Conservation (phyloP, 1,140 invertebrate species). For the Pogonus chalceus region DNA sequence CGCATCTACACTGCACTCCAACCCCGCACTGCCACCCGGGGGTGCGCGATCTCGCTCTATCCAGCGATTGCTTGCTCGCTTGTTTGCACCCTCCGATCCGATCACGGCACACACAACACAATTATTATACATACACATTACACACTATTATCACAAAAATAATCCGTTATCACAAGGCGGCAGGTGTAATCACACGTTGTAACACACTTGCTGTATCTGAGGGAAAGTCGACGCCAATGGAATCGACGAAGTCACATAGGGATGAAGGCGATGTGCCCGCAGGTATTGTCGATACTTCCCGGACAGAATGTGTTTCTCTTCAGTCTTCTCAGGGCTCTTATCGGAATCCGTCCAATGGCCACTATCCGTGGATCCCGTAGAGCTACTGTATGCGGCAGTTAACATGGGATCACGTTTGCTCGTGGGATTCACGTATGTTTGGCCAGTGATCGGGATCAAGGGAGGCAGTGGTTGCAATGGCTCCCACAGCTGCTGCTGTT, state of each 20-base stretch:
- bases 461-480: slow-evolving; percentile 36
- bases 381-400: neutral
- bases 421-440: slow-evolving; percentile 5
- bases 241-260: slow-evolving; percentile 38
- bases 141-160: slow-evolving; percentile 35
- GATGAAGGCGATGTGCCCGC: slow-evolving; percentile 42
- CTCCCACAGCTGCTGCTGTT: slow-evolving; percentile 30
- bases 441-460: slow-evolving; percentile 32
- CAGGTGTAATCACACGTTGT: slow-evolving; percentile 41
- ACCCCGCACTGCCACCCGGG: neutral
- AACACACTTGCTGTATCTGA: slow-evolving; percentile 43
- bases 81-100: too few relatives aligned
- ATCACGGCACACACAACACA: too few relatives aligned
- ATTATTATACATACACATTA: slow-evolving; percentile 22
- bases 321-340: slow-evolving; percentile 26
- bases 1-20: neutral
- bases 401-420: slow-evolving; percentile 13
- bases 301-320: slow-evolving; percentile 37
- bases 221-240: slow-evolving; percentile 38
- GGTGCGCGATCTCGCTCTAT: neutral
- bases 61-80: too few relatives aligned
- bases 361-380: slow-evolving; percentile 18
- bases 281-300: slow-evolving; percentile 45
- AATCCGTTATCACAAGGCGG: slow-evolving; percentile 1
- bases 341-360: slow-evolving; percentile 32